These are phyloP conservation scores for Monochamus saltuarius DNA, from an alignment of 1,140 invertebrate species.

Conservation along the genomic window DNA sequence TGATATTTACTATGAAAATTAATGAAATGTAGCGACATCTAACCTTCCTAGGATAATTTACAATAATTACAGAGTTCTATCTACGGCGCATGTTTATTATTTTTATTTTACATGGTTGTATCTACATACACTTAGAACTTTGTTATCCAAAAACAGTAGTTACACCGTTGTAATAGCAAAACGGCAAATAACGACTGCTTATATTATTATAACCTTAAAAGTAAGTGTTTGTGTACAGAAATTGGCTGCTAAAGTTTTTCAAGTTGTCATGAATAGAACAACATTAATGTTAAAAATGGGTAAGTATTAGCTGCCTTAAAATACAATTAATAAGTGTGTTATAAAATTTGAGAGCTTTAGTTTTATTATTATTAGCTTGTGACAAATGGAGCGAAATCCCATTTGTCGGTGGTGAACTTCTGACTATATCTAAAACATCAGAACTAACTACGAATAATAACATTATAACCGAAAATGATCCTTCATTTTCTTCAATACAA, in stretches of 20 bases:
- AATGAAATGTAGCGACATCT: too few relatives aligned
- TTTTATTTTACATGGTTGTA: conserved; percentile 10
- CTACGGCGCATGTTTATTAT: background rate
- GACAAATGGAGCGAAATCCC: background rate
- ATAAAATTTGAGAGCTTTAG: background rate
- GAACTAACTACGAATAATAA: conserved; percentile 2
- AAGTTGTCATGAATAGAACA: conserved; percentile 2
- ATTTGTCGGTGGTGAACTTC: background rate
- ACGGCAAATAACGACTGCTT: background rate
- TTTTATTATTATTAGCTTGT: conserved; percentile 7
- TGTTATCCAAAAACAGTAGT: conserved; percentile 7
- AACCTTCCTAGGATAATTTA: too few relatives aligned
- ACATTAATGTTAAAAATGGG: background rate
- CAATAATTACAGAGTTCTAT: background rate
- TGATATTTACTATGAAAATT: too few relatives aligned
- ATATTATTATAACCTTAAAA: conserved; percentile 9
- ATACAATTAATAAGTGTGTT: conserved; percentile 6
- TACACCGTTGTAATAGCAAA: conserved; percentile 1
- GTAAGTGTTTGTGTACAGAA: conserved; percentile 3
- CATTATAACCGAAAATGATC: conserved; percentile 1
- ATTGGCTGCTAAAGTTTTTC: conserved; percentile 4
- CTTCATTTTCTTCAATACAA: background rate
- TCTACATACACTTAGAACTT: conserved; percentile 3
- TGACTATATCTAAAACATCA: background rate
- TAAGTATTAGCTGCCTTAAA: conserved; percentile 13